phyloP scores from a whole-genome alignment of 2,888 invertebrate species.

The Rhodophaea formosa region DNA sequence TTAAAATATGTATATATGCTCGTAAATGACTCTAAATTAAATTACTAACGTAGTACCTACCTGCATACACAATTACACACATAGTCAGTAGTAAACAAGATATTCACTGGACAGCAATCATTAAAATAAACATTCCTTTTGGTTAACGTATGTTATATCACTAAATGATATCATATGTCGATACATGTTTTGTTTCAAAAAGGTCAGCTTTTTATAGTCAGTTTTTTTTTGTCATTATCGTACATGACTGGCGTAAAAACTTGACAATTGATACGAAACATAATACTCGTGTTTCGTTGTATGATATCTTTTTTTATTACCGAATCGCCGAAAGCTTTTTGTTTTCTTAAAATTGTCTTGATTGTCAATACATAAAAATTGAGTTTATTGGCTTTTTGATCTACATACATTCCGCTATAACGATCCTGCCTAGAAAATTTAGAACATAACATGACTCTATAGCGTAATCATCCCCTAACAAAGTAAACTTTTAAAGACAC shows the following conservation, averaged over 20 bases:
- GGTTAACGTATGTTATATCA: neutral
- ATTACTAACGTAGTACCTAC: no score
- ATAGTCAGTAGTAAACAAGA: no score
- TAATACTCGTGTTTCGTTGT: neutral
- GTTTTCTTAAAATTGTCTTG: no score
- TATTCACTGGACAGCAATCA: neutral
- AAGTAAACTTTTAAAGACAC: no score
- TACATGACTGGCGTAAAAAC: conserved; percentile 11
- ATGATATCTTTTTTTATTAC: neutral
- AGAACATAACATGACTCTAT: no score
- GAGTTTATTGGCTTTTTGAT: no score
- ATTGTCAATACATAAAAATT: no score
- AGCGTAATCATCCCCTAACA: no score
- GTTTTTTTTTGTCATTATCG: conserved; percentile 6
- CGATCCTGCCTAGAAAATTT: no score
- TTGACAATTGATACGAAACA: neutral
- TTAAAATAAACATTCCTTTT: neutral
- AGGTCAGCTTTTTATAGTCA: conserved; percentile 1
- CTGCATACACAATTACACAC: no score
- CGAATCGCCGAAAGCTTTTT: neutral
- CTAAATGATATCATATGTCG: neutral
- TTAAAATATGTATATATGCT: neutral
- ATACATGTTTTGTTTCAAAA: neutral
- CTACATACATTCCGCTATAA: no score
- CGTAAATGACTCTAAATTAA: no score